Evolutionary conservation across 1,140 invertebrate species (phyloP).

Genomic region (Eubasilissa regina): DNA sequence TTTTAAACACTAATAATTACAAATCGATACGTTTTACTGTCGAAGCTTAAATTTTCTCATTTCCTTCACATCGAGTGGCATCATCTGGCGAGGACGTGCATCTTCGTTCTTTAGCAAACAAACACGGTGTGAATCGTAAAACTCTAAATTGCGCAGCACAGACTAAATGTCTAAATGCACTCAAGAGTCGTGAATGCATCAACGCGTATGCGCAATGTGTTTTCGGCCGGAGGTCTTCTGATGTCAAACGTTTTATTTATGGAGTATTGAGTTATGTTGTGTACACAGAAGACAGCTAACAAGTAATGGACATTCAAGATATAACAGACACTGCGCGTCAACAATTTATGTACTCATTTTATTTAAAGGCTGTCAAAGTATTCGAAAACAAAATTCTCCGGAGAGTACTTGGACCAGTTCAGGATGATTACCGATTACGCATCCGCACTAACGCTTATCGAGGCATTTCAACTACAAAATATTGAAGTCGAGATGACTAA

Average conservation of each 20-base stretch:
- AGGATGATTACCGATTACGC: no score
- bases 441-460: no score
- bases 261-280: neutral
- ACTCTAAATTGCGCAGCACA: neutral
- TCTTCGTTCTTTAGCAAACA: neutral
- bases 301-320: neutral
- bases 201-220: neutral
- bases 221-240: neutral
- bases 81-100: neutral
- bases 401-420: no score
- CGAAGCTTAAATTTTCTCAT: no score
- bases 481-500: no score
- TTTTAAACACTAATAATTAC: no score
- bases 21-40: no score
- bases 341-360: no score
- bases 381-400: no score
- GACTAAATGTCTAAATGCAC: neutral
- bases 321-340: neutral
- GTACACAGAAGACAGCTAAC: neutral
- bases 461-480: no score
- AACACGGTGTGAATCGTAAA: neutral
- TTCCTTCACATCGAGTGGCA: no score
- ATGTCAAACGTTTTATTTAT: conserved; percentile 30
- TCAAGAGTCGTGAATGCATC: neutral
- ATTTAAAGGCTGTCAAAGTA: no score